These are phyloP conservation scores for Aphaenogaster floridana DNA, from an alignment of 1,140 invertebrate genomes.

Conservation along the genomic window DNA sequence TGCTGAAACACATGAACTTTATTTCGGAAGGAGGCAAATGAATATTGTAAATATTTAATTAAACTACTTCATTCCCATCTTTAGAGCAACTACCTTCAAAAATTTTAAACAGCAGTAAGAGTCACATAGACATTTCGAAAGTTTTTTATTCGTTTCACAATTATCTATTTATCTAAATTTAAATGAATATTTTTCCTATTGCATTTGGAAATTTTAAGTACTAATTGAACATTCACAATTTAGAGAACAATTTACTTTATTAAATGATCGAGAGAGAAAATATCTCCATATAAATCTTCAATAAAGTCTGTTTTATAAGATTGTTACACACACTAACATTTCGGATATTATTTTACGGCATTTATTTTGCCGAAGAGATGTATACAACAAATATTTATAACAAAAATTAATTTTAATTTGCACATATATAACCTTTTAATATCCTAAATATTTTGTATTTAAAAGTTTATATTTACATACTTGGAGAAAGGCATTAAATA, in stretches of 20 bases:
- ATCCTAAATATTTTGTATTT: slow-evolving; percentile 26
- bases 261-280: neutral
- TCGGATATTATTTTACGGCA: neutral
- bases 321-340: neutral
- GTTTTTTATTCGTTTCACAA: neutral
- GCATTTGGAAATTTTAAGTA: neutral
- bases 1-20: neutral
- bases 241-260: neutral
- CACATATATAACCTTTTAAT: neutral
- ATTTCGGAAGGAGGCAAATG: neutral
- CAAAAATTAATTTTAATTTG: slow-evolving; percentile 24
- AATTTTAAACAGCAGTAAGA: neutral
- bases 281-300: neutral
- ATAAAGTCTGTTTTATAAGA: neutral
- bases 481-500: neutral
- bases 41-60: neutral
- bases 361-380: neutral
- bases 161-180: neutral
- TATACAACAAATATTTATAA: neutral
- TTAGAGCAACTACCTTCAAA: neutral
- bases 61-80: neutral
- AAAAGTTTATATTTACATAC: slow-evolving; percentile 24
- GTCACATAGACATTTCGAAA: neutral
- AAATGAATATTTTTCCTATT: no score
- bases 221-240: neutral